These are phyloP conservation scores for Drosophila pseudotakahashii DNA, from an alignment of 2,888 invertebrate species.

Conservation along the genomic window DNA sequence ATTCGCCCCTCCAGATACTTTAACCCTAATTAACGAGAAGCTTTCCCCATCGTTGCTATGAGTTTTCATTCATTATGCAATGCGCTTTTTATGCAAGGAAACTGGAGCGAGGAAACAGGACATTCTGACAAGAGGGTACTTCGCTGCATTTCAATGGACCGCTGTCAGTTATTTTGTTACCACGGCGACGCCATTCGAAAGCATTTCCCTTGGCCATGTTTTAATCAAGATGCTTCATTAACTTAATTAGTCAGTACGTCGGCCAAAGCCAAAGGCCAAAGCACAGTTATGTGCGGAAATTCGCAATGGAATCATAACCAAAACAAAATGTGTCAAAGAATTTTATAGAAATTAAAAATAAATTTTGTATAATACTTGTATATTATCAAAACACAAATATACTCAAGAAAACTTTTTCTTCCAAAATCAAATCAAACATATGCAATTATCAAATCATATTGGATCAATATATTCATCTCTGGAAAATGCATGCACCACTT, in stretches of 20 bases:
- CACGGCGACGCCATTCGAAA: constrained; percentile 37
- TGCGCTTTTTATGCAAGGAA: constrained; percentile 21
- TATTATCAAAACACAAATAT: no score
- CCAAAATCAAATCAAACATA: not conserved
- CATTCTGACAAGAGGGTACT: no score
- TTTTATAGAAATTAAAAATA: no score
- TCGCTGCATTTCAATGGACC: constrained; percentile 51
- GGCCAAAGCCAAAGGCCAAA: not conserved
- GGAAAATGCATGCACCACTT: constrained; percentile 34
- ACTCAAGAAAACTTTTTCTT: no score
- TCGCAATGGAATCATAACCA: not conserved
- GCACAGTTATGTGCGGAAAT: not conserved
- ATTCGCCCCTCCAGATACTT: constrained; percentile 38
- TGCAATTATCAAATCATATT: not conserved
- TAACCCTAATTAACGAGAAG: constrained; percentile 58
- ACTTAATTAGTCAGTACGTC: constrained; percentile 49
- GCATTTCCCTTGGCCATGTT: constrained; percentile 34
- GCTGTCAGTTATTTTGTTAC: constrained; percentile 13
- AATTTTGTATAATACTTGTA: no score
- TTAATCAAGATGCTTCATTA: constrained; percentile 65
- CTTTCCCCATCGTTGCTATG: constrained; percentile 32
- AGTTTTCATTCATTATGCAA: constrained; percentile 40
- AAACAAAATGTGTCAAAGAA: no score
- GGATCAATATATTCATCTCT: constrained; percentile 18
- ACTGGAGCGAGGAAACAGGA: not conserved